Percentiles rank a stretch among this genome's conserved stretches.
These are phyloP conservation scores for Sula dactylatra DNA, from an alignment of 2,113 vertebrate genomes.

Conservation along the genomic window DNA sequence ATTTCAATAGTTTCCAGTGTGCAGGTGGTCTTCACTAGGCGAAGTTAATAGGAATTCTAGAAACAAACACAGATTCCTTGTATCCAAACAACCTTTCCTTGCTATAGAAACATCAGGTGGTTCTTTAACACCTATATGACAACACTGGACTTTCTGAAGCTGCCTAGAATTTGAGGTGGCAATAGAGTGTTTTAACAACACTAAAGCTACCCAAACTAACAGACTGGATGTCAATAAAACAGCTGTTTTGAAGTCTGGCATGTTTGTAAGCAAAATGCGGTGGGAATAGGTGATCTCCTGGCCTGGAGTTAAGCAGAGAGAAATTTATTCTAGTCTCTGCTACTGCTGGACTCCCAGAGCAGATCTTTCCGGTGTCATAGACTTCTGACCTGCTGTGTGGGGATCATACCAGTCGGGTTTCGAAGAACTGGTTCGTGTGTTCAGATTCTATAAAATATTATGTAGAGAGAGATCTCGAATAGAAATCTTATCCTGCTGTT, in stretches of 20 bases:
- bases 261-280: neutral
- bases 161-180: neutral
- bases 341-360: neutral
- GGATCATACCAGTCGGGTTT: too few species aligned
- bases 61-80: neutral
- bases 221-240: neutral
- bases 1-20: neutral
- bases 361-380: neutral
- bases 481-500: neutral
- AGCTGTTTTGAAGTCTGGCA: neutral
- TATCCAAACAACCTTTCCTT: neutral
- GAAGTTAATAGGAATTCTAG: neutral
- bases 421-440: neutral
- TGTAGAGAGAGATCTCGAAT: neutral
- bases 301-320: neutral
- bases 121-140: neutral
- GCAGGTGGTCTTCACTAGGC: neutral
- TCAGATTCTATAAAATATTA: neutral
- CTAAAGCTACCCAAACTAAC: neutral
- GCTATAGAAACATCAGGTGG: neutral
- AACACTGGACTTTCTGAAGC: neutral
- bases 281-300: neutral
- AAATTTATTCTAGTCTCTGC: neutral
- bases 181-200: neutral
- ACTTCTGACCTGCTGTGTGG: neutral